Conservation (phyloP, 2,888 invertebrate genomes). For the Lasioglossum pauxillum region DNA sequence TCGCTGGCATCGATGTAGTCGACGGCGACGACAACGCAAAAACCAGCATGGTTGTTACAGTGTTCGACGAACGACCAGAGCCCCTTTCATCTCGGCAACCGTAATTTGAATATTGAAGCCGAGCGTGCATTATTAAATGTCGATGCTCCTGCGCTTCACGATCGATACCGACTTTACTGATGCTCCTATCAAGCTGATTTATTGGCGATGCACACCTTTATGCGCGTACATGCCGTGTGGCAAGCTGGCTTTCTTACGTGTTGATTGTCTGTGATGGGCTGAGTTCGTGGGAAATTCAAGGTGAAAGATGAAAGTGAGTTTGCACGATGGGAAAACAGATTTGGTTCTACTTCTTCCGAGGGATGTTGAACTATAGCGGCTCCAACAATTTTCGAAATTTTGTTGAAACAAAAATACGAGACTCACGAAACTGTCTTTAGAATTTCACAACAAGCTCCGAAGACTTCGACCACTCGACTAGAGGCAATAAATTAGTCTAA, state of each 20-base stretch:
- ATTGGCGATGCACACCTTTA: neutral
- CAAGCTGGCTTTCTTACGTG: neutral
- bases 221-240: neutral
- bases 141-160: neutral
- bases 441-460: no score
- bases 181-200: neutral
- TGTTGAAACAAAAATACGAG: no score
- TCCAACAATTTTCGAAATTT: no score
- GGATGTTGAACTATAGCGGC: no score
- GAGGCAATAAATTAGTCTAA: no score
- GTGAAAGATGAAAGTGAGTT: neutral
- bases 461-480: no score
- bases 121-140: constrained; percentile 11
- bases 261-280: neutral
- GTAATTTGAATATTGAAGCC: constrained; percentile 41
- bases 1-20: neutral
- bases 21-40: neutral
- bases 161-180: neutral
- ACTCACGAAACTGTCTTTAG: no score
- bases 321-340: neutral
- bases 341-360: neutral
- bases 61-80: neutral
- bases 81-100: constrained; percentile 20
- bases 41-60: neutral
- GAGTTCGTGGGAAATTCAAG: neutral